Conservation (phyloP, 2,113 vertebrate genomes). For the Centropus unirufus region DNA sequence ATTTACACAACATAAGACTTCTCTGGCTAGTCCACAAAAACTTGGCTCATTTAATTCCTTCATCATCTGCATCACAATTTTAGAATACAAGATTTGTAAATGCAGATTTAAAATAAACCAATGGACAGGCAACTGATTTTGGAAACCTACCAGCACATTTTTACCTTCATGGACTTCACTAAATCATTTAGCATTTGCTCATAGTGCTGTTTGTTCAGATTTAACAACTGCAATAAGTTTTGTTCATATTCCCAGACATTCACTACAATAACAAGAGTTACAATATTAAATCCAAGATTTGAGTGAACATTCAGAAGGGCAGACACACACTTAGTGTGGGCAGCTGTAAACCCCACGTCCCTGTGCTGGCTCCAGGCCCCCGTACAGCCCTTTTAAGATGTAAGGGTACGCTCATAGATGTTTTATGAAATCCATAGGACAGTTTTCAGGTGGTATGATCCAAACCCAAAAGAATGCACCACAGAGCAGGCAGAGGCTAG, state of each 20-base stretch:
- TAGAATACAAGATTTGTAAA: not conserved
- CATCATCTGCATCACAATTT: not conserved
- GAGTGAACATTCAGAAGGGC: too few relatives aligned
- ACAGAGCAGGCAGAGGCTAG: not conserved
- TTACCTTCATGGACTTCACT: not conserved
- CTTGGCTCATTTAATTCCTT: not conserved
- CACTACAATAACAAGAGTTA: fast-evolving
- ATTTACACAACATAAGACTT: not conserved
- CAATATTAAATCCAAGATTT: fast-evolving
- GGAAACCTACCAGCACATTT: not conserved
- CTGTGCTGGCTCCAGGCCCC: too few relatives aligned
- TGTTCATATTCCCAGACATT: not conserved
- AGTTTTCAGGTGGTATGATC: not conserved
- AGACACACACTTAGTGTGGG: fast-evolving
- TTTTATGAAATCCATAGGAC: not conserved
- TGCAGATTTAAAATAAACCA: not conserved
- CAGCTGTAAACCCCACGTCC: not conserved
- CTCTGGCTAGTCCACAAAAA: not conserved
- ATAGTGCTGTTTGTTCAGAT: not conserved
- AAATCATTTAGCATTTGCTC: not conserved
- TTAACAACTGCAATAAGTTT: not conserved
- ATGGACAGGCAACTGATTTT: slow-evolving; percentile 22
- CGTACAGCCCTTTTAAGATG: fast-evolving
- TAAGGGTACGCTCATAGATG: fast-evolving
- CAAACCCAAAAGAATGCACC: not conserved